These are phyloP conservation scores for Pardosa pseudoannulata DNA, from an alignment of 2,888 invertebrate genomes.

Conservation along the genomic window DNA sequence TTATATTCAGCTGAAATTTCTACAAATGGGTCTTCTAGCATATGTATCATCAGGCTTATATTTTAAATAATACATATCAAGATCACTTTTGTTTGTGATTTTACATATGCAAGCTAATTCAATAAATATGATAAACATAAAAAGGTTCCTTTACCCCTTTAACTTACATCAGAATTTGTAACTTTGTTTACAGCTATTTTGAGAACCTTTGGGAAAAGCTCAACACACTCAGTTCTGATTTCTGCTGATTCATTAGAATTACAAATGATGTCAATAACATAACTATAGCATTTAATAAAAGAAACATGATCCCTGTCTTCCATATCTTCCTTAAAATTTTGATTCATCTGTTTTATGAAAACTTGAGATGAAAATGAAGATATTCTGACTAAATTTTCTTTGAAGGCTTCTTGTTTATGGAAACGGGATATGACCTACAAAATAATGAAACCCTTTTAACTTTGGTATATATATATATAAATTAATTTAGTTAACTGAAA, in stretches of 20 bases:
- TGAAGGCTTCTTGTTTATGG: neutral
- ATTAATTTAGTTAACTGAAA: no score
- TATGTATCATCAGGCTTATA: no score
- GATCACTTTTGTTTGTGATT: no score
- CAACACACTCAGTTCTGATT: slow-evolving; percentile 13
- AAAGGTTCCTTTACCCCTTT: no score
- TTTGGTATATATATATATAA: no score
- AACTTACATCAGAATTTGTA: slow-evolving; percentile 9
- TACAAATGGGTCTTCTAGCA: no score
- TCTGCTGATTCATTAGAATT: neutral
- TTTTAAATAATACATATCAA: no score
- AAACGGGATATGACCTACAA: neutral
- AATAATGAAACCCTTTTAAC: no score
- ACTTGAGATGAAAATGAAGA: neutral
- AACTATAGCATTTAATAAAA: slow-evolving; percentile 31
- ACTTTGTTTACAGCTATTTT: slow-evolving; percentile 2
- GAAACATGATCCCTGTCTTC: neutral
- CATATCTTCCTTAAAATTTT: neutral
- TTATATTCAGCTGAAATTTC: no score
- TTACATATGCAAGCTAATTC: no score
- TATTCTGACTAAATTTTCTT: slow-evolving; percentile 11
- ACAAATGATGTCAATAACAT: slow-evolving; percentile 30
- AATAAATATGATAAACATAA: no score
- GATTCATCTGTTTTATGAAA: slow-evolving; percentile 24
- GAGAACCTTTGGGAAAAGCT: slow-evolving; percentile 24